Conservation (phyloP, 2,888 invertebrate species). For the Heliconius cydno region DNA sequence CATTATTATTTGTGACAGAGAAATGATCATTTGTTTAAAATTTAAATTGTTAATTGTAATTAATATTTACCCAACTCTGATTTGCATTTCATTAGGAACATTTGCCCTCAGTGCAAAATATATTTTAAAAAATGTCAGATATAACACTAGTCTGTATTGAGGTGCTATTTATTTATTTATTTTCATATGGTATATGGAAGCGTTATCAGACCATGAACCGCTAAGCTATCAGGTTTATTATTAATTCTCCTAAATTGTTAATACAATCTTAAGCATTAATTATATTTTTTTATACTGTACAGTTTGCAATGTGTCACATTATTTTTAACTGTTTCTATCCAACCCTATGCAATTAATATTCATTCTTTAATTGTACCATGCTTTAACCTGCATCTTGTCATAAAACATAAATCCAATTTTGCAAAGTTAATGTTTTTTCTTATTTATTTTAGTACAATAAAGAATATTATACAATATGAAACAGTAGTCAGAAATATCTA, state of each 20-base stretch:
- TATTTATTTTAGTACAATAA: neutral
- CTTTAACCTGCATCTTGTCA: neutral
- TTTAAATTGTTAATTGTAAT: neutral
- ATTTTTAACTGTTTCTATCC: constrained; percentile 1
- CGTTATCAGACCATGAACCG: constrained; percentile 65
- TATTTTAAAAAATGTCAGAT: constrained; percentile 57
- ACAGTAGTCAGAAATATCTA: neutral
- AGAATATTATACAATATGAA: constrained; percentile 1
- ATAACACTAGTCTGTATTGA: constrained; percentile 55
- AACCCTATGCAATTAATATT: neutral
- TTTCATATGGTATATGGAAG: constrained; percentile 61
- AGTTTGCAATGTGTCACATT: constrained; percentile 22
- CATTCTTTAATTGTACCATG: no score
- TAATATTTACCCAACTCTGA: constrained; percentile 37
- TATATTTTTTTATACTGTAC: constrained; percentile 60
- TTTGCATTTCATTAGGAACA: constrained; percentile 69
- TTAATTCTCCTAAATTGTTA: constrained; percentile 68
- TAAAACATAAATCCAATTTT: neutral
- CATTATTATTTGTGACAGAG: neutral
- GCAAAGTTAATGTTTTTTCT: no score
- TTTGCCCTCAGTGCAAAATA: constrained; percentile 76
- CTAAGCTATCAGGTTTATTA: constrained; percentile 67
- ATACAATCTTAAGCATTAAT: constrained; percentile 72
- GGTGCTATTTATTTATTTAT: constrained; percentile 51
- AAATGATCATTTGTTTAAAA: neutral